phyloP scores from a whole-genome alignment of 2,888 invertebrate species.

The Pseudeuparius sepicola region DNA sequence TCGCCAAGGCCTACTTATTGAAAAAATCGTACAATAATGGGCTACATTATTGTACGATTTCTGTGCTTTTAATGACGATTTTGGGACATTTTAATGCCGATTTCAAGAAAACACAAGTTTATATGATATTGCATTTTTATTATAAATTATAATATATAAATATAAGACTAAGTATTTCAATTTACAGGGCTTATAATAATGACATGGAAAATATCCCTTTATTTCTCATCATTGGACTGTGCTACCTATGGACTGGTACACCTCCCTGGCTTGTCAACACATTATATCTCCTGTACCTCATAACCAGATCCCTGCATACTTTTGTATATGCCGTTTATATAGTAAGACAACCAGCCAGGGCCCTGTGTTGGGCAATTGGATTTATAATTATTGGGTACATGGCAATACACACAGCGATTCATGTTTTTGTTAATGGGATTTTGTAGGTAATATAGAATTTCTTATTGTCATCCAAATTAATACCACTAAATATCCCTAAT shows the following conservation, averaged over 20 bases:
- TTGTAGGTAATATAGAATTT: too few relatives aligned
- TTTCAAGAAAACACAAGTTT: too few relatives aligned
- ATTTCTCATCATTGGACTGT: conserved; percentile 50
- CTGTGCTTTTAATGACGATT: too few relatives aligned
- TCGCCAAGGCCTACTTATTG: too few relatives aligned
- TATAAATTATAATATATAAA: not conserved
- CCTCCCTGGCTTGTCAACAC: conserved; percentile 40
- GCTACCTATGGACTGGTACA: conserved; percentile 53
- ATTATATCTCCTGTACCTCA: conserved; percentile 47
- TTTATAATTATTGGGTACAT: conserved; percentile 28
- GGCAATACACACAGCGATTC: conserved; percentile 24
- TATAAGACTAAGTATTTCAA: not conserved
- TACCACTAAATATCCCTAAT: too few relatives aligned
- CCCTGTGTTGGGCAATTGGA: conserved; percentile 25
- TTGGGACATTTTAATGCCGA: too few relatives aligned
- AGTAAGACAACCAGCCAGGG: conserved; percentile 45
- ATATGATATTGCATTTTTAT: conserved; percentile 2
- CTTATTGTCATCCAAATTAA: too few relatives aligned
- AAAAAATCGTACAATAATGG: too few relatives aligned
- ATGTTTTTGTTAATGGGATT: too few relatives aligned
- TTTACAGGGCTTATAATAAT: conserved; percentile 55
- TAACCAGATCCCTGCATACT: conserved; percentile 50
- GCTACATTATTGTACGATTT: too few relatives aligned
- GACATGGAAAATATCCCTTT: conserved; percentile 63
- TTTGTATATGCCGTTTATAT: conserved; percentile 53